Evolutionary conservation across 2,888 invertebrate genomes (phyloP), one percentile per base, ranked within the genome.

Genomic region (Pyrrhosoma nymphula): DNA sequence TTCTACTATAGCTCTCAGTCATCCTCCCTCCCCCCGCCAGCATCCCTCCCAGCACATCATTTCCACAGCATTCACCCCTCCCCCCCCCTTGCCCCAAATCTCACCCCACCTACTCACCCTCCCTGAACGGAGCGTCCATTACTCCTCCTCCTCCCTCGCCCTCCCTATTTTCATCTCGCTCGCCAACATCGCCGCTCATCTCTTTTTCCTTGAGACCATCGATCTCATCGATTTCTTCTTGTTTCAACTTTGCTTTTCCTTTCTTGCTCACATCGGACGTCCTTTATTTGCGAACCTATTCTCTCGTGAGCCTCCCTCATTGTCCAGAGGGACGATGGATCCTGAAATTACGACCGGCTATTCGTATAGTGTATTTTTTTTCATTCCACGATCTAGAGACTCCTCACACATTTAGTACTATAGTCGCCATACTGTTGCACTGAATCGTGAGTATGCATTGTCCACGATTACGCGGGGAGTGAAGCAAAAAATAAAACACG

Each of bases 221-320:
- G 82, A 82, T 82, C 82, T 82, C 26, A 35, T 82, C 82, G 82
- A 82, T 82, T 82, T 82, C 82, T 82, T 35, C 82, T 82, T 35
- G 82, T 82, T 82, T 82, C 82, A 30, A 30, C 35, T 82, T 82
- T 30, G 14, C 82, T 82, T 82, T 35, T 82, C 82, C 82, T 82
- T 35, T 82, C 82, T 26, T 82, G 30, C 35, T 60, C 60, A 60
- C 82, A 18, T 18, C 82, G 82, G 82, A 82, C 82, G 35, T 82
- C 82, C 82, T 35, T 82, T 82, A n/a, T 82, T 82, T 35, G 35
- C 82, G 30, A 0, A 0, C 35, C 82, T 35, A 30, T 82, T 35
- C 30, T 82, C 60, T 35, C 35, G 14, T 10, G 26, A 69, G 30
- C 82, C 82, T 35, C 35, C 14, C 82, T 82, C 35, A 82, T 82